Percentiles rank a stretch among this genome's conserved stretches.
These are phyloP conservation scores for Epicampocera succincta DNA, from an alignment of 2,888 invertebrate genomes.

Conservation along the genomic window DNA sequence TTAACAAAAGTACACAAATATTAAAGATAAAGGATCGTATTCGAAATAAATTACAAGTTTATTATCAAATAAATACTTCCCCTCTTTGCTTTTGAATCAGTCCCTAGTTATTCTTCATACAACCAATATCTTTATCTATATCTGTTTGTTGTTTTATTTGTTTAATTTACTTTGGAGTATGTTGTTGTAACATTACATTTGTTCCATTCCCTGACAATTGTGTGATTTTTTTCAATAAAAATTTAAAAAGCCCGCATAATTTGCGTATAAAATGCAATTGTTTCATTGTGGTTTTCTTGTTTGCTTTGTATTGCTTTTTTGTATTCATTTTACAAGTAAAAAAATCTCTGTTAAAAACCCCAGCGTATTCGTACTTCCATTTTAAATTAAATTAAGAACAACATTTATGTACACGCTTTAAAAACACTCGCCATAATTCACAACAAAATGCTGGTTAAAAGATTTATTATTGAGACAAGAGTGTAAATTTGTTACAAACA, in stretches of 20 bases:
- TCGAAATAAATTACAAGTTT: slow-evolving; percentile 50
- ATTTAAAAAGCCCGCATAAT: slow-evolving; percentile 44
- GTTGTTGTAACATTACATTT: not conserved
- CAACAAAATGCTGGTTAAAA: slow-evolving; percentile 54
- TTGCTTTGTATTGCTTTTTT: slow-evolving; percentile 12
- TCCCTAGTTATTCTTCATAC: not conserved
- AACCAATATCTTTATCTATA: not conserved
- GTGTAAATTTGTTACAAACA: slow-evolving; percentile 48
- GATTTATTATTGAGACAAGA: slow-evolving; percentile 48
- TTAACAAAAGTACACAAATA: slow-evolving; percentile 6
- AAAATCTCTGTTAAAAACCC: slow-evolving; percentile 25
- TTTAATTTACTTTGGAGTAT: not conserved
- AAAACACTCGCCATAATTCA: slow-evolving; percentile 18
- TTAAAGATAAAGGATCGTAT: slow-evolving; percentile 23
- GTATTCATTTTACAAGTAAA: slow-evolving; percentile 26
- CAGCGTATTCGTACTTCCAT: not conserved
- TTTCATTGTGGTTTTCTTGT: slow-evolving; percentile 15
- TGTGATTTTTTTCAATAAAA: slow-evolving; percentile 33
- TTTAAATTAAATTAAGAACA: slow-evolving; percentile 25
- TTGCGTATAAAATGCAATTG: slow-evolving; percentile 6
- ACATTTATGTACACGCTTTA: slow-evolving; percentile 15
- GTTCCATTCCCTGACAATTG: slow-evolving; percentile 20
- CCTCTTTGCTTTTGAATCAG: slow-evolving; percentile 11
- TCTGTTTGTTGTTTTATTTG: not conserved
- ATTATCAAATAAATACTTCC: slow-evolving; percentile 47